A percentile compares a stretch with the other conserved stretches of the same genome.
phyloP scores from a whole-genome alignment of 2,888 invertebrate species.

The Sinopyrophorus schimmeli region DNA sequence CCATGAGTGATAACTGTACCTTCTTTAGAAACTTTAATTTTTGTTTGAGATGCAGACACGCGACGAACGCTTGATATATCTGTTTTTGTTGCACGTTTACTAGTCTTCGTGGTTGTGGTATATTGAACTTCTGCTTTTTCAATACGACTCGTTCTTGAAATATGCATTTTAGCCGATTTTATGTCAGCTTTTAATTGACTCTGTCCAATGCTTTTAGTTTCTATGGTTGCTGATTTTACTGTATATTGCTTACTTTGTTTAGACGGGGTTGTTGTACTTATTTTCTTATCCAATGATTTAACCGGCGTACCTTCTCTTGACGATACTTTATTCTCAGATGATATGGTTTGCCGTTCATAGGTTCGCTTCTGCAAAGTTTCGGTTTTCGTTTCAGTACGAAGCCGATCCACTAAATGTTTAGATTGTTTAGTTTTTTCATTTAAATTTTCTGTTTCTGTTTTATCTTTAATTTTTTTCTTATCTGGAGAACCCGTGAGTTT shows the following conservation, averaged over 20 bases:
- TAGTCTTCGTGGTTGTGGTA: slow-evolving; percentile 6
- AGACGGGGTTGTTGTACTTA: background rate
- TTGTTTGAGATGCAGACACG: slow-evolving; percentile 29
- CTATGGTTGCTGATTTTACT: slow-evolving; percentile 1
- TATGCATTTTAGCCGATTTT: slow-evolving; percentile 16
- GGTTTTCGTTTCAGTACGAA: slow-evolving; percentile 11
- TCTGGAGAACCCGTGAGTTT: slow-evolving; percentile 20
- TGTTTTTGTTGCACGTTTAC: slow-evolving; percentile 12
- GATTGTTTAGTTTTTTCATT: slow-evolving; percentile 15
- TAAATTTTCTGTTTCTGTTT: slow-evolving; percentile 47
- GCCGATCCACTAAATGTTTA: background rate
- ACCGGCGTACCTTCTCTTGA: slow-evolving; percentile 38
- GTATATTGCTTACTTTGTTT: slow-evolving; percentile 9
- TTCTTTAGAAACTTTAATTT: slow-evolving; percentile 27
- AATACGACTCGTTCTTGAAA: slow-evolving; percentile 8
- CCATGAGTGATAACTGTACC: slow-evolving; percentile 21
- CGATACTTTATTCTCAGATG: slow-evolving; percentile 40
- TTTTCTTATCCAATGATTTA: slow-evolving; percentile 19
- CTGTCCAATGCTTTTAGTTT: slow-evolving; percentile 1
- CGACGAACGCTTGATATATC: slow-evolving; percentile 28
- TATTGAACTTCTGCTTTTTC: slow-evolving; percentile 22
- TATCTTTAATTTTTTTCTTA: slow-evolving; percentile 42
- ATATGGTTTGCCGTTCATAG: slow-evolving; percentile 39
- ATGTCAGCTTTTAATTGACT: slow-evolving; percentile 17
- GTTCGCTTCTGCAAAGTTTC: slow-evolving; percentile 27